Conservation (phyloP, 2,888 invertebrate species). For the Nomada lathburiana region DNA sequence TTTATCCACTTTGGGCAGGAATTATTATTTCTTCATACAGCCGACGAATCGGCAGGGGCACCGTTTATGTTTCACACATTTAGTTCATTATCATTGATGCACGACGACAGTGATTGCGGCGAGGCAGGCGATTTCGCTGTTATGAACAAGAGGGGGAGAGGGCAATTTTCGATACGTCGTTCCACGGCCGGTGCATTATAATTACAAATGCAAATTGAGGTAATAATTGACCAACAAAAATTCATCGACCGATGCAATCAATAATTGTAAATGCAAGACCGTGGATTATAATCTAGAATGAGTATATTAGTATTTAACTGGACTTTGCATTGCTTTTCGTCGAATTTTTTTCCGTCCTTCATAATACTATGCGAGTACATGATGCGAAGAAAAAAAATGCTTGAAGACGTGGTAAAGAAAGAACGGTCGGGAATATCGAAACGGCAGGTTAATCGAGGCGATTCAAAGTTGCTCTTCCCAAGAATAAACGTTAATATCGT, state of each 20-base stretch:
- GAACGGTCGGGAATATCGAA: background rate
- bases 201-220: conserved; percentile 57
- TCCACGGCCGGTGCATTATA: conserved; percentile 29
- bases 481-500: conserved; percentile 24
- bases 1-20: conserved; percentile 6
- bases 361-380: no score
- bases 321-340: background rate
- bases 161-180: conserved; percentile 49
- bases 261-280: conserved; percentile 15
- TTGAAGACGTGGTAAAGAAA: background rate
- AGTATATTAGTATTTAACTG: background rate
- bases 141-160: background rate
- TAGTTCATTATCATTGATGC: conserved; percentile 50
- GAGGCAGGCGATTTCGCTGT: conserved; percentile 34
- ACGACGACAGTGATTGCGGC: conserved; percentile 46
- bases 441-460: conserved; percentile 4
- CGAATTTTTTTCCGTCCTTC: background rate
- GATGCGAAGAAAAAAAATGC: background rate
- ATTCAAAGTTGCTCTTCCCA: background rate
- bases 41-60: background rate
- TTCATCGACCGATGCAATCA: conserved; percentile 38
- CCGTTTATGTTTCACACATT: conserved; percentile 45
- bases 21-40: conserved; percentile 47
- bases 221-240: conserved; percentile 29
- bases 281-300: conserved; percentile 27